phyloP scores from a whole-genome alignment of 2,797 vertebrate species.

The Acipenser oxyrinchus region DNA sequence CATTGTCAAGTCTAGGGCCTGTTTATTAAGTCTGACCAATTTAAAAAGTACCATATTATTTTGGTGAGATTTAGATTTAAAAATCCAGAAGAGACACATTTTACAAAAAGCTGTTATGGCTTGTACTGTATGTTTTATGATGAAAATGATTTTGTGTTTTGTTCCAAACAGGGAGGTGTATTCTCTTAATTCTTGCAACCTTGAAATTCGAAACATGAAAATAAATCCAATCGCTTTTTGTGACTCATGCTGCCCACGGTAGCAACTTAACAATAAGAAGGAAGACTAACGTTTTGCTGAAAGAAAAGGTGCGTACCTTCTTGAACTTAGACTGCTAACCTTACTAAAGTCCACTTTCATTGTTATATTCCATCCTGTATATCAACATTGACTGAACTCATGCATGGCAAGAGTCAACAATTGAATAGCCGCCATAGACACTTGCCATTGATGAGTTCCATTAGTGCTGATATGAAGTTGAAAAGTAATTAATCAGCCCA shows the following conservation, averaged over 20 bases:
- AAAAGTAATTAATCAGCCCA: too few species aligned
- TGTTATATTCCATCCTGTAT: too few species aligned
- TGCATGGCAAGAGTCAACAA: too few species aligned
- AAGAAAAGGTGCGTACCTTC: too few species aligned
- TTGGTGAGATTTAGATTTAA: not conserved
- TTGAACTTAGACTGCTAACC: too few species aligned
- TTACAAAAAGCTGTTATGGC: too few species aligned
- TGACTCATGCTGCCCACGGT: constrained; percentile 56
- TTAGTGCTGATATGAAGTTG: too few species aligned
- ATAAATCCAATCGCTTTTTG: constrained; percentile 48
- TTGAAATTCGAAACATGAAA: constrained; percentile 32
- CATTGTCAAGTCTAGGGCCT: not conserved
- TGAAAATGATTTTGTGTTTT: not conserved
- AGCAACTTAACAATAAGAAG: constrained; percentile 51
- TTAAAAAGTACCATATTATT: not conserved
- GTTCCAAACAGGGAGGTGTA: constrained; percentile 16
- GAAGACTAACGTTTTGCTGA: constrained; percentile 24
- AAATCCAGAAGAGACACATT: too few species aligned
- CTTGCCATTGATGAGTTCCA: too few species aligned
- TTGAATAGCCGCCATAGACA: too few species aligned
- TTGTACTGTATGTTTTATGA: not conserved
- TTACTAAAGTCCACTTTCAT: too few species aligned
- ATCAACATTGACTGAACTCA: too few species aligned
- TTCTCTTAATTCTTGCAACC: constrained; percentile 55
- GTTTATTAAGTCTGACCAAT: not conserved